Evolutionary conservation across 2,888 invertebrate species (phyloP).

Genomic region (Drosophila barbarae): DNA sequence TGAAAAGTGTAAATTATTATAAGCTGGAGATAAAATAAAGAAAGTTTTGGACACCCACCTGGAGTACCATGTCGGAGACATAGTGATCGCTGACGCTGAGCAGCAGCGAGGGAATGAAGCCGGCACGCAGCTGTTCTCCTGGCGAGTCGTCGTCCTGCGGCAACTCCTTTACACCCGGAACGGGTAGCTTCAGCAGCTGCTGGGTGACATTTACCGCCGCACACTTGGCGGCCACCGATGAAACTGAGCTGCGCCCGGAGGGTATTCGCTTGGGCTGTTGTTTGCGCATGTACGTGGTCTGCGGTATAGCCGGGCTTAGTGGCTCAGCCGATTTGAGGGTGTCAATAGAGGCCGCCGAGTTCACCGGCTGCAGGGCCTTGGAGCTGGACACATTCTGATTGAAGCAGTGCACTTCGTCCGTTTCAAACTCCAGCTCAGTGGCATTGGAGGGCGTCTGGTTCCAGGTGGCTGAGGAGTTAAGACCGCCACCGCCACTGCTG

Average conservation of each 20-base stretch:
- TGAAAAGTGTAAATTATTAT: not conserved
- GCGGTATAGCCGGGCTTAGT: not conserved
- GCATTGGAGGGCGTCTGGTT: slow-evolving; percentile 89
- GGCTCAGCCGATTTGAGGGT: slow-evolving; percentile 71
- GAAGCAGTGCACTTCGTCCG: slow-evolving; percentile 76
- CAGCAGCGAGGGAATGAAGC: slow-evolving; percentile 83
- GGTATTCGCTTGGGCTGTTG: slow-evolving; percentile 64
- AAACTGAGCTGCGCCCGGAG: slow-evolving; percentile 70
- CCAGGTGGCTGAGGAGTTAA: slow-evolving; percentile 81
- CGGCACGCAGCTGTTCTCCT: slow-evolving; percentile 77
- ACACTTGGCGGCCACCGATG: slow-evolving; percentile 75
- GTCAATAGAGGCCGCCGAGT: slow-evolving; percentile 73
- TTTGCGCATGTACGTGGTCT: slow-evolving; percentile 48
- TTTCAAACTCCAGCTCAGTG: slow-evolving; percentile 85
- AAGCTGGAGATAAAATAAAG: too few relatives aligned
- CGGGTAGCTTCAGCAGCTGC: slow-evolving; percentile 73
- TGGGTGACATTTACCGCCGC: slow-evolving; percentile 69
- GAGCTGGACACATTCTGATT: slow-evolving; percentile 41
- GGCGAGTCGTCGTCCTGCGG: slow-evolving; percentile 73
- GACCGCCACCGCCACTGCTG: slow-evolving; percentile 54
- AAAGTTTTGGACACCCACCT: slow-evolving; percentile 80
- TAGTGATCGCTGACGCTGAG: slow-evolving; percentile 85
- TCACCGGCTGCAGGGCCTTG: slow-evolving; percentile 58
- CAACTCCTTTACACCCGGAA: slow-evolving; percentile 80
- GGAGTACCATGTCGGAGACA: slow-evolving; percentile 88